Conservation (phyloP, 2,888 invertebrate species). For the Chalcosyrphus nemorum region DNA sequence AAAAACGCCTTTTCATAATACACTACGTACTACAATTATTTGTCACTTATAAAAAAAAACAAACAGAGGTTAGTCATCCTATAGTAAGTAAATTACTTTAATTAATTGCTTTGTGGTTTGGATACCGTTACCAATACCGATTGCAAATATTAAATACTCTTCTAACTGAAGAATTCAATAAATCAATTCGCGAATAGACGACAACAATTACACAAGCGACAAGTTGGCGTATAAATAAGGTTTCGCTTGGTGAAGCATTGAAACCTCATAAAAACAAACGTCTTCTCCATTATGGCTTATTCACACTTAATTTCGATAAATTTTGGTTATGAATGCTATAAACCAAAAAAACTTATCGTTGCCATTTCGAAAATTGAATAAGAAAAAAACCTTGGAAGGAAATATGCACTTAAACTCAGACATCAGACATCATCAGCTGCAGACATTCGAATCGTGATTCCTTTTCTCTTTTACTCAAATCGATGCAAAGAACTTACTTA, state of each 20-base stretch:
- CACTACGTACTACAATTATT: no score
- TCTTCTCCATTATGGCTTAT: neutral
- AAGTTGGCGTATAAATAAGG: neutral
- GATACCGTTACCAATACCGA: neutral
- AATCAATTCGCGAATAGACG: neutral
- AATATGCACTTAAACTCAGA: no score
- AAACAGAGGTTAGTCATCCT: neutral
- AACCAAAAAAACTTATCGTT: no score
- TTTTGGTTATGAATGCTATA: neutral
- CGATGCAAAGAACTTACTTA: constrained; percentile 18
- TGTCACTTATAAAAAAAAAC: no score
- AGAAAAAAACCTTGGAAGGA: no score
- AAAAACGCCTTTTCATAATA: no score
- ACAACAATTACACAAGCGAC: neutral
- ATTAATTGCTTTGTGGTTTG: neutral
- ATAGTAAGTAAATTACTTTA: neutral
- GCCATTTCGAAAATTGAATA: no score
- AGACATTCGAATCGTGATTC: neutral
- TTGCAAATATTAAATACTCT: neutral
- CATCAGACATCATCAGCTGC: constrained; percentile 2
- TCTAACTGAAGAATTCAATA: neutral
- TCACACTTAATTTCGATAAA: neutral
- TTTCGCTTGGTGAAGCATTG: neutral
- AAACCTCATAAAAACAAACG: neutral
- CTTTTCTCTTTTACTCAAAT: constrained; percentile 4